Evolutionary conservation across 2,113 vertebrate genomes (phyloP), one percentile per base, ranked within the genome.

Genomic region (Clarias batrachus): DNA sequence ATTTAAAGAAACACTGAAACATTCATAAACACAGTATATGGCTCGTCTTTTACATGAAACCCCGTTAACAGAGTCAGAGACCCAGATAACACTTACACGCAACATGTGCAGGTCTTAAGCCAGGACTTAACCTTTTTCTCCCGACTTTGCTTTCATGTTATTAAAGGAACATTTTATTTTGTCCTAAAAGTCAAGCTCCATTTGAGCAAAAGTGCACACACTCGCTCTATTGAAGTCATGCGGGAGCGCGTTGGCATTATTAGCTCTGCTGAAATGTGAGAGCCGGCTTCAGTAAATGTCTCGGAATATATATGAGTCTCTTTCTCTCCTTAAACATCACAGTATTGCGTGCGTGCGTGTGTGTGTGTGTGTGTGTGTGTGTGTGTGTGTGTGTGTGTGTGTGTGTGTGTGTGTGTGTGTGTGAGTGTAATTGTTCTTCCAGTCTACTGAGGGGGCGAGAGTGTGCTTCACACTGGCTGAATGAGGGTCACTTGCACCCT

Each of bases 161-260:
- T 91, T 92, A 93, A 90, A 84, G 71, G 84, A 89, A 91, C 89
- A 59, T 93, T 93, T 94, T 92, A 92, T 93, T 92, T 92, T 77
- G 52, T 91, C 86, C 86, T 92, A 89, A 92, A 94, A 92, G 91
- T 91, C 90, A 62, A 82, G 81, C 88, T 85, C 85, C 87, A 89
- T 92, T 94, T 92, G 92, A 89, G 81, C 88, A 82, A 48, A 81
- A 81, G 57, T 78, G 87, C 77, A 73, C 84, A 84, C 83, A 74
- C 89, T 83, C 81, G 77, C 19, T 25, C 14, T 56, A 57, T 73
- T 84, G 63, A 83, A 73, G 80, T 90, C 88, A 88, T 76, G 87
- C 87, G 88, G 89, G 87, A 91, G 88, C 88, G 89, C 88, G 84
- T 79, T 91, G 92, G 91, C 90, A 90, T 92, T 93, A 91, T 88